Base-by-base conservation (phyloP, 2,888 invertebrate species). In the Hesperia comma region DNA sequence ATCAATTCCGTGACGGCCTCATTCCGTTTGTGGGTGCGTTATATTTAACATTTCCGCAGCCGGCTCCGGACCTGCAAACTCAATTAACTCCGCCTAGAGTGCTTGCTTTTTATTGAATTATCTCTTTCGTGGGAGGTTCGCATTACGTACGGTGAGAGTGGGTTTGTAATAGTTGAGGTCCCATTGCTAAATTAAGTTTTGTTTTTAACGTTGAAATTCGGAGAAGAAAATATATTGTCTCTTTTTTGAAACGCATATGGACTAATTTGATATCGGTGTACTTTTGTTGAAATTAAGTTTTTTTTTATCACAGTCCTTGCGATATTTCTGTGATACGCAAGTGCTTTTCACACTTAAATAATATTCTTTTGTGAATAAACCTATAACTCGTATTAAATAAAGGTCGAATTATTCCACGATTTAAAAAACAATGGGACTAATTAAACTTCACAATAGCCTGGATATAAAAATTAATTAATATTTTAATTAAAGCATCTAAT, bases 31-130 rank as follows among this genome's bases (percentile, higher is more conserved):
- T 66, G 54, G 41, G 64, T 64, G 41, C 15, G 32, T 58, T 10
- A 58, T 64, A 57, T 67, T 63, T 67, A 62, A 63, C 67, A 68
- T 63, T 67, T 67, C 62, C 53, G 33, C 63, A 58, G 55, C 54
- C 46, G 58, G 61, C 66, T 68, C 58, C 37, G 2, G 67, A 68
- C 69, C 63, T 55, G 71, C 69, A 78, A 84, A 84, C 81, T 77
- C 67, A 79, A 82, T 83, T 78, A 82, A 68, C 72, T 69, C 71
- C 68, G 68, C 49, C 75, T 73, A 69, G 74, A 77, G 76, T 76
- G 78, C 74, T 6, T 33, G 33, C 33, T 37, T 74, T 75, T 72
- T 81, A 80, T 66, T 66, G 21, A 66, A 66, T 66, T 60, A 66
- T 54, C 60, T 64, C 64, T 66, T 66, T 66, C 53, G 33, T 66